Base-by-base conservation (phyloP, 1,140 invertebrate genomes). In the Hetaerina americana region DNA sequence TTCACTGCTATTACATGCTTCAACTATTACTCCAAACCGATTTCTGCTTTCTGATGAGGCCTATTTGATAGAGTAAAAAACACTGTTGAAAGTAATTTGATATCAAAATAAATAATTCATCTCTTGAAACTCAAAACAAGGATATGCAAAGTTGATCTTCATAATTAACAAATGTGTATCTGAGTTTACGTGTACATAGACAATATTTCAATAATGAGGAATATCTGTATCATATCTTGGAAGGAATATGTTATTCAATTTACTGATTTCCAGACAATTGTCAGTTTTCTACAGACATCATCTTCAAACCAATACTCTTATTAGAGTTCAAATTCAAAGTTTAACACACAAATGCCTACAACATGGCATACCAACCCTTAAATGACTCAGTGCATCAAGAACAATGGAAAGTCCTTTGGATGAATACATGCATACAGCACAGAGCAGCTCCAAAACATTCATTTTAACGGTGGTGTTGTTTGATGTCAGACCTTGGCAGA, bases 381-480 rank as follows among this genome's bases (percentile, higher is more conserved):
- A 82, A 66, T 78, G 78, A 27, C 84, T 80, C 12, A 86, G 74
- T 0, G 82, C 81, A 66, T 84, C 78, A 26, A 85, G 69, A 2
- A 80, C 79, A 40, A 83, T 75, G 26, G 76, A 72, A 72, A 84
- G 82, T 6, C 85, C 85, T 22, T 82, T 78, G 8, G 73, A 68
- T 5, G 82, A 85, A 75, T 84, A 85, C 27, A 85, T 78, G 74
- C 81, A 83, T 1, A 86, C 75, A 0, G 84, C 84, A 57, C 83
- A 82, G 26, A 86, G 75, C 5, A 86, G 75, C 71, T 86, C 84
- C 69, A 85, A 82, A 24, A 85, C 80, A 76, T 85, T 83, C 40
- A 84, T 82, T 76, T 85, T 86, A n/a, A 85, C 82, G 72, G 81
- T 80, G 5, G 80, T 78, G 76, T 84, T 85, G 25, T 77, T 78